Base-by-base conservation (phyloP, 2,888 invertebrate species). In the Temnothorax rugatulus region DNA sequence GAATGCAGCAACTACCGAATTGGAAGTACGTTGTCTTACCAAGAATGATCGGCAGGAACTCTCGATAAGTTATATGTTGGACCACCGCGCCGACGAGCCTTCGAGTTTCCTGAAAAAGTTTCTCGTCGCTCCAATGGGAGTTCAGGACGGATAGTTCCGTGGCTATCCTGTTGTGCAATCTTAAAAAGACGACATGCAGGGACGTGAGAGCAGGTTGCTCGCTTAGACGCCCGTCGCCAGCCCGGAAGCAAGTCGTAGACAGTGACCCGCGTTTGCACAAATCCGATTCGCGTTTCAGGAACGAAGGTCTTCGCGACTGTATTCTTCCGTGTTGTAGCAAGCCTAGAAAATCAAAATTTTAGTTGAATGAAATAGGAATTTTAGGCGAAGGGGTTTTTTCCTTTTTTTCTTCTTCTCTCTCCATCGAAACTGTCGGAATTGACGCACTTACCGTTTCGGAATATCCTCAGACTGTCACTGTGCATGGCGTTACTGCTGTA, bases 91-190 rank as follows among this genome's bases (percentile, higher is more conserved):
- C 97, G 4, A 98, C 96, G 73, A 99, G 97, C 90, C 97, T 97
- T 34, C 98, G 95, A 0, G 98, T 96, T 95, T 98, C 98, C 92
- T 98, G 98, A 93, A 97, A 98, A 15, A 98, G 95, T 93, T 97
- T 97, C 93, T 98, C 98, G 92, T 99, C 98, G 91, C 97, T 97
- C 99, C 99, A 99, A 91, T 97, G 97, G 0, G 96, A 96, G 95
- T 99, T 99, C 59, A 98, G 92, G 68, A 96, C 96, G 7, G 97
- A 96, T 59, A 99, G 94, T 90, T 96, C 96, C 88, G 96, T 96
- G 1, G 98, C 97, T 90, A 98, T 96, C 85, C 97, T 96, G 93
- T 97, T 97, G 93, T 98, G 98, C 88, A 97, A 96, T 83, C 97
- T 94, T 82, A 98, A 94, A 96, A 97, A 98, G 25, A 97, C 95